These are phyloP conservation scores for Hybos culiciformis DNA, from an alignment of 2,888 invertebrate species.

Conservation along the genomic window DNA sequence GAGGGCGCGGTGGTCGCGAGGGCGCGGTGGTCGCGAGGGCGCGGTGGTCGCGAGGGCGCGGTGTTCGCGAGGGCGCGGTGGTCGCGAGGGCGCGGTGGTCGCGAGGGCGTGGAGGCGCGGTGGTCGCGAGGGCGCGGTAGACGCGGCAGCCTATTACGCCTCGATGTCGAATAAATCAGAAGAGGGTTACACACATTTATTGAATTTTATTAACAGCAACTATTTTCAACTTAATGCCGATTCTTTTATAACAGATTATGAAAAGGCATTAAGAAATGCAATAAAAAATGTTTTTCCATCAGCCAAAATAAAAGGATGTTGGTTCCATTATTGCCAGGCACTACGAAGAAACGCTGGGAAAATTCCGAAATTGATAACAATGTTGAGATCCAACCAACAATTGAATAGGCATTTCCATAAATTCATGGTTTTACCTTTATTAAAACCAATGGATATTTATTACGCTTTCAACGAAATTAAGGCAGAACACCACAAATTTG, in stretches of 20 bases:
- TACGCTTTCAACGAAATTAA: neutral
- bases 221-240: constrained; percentile 6
- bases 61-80: too few relatives aligned
- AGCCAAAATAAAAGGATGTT: constrained; percentile 5
- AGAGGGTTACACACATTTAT: constrained; percentile 3
- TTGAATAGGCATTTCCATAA: constrained; percentile 7
- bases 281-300: constrained; percentile 5
- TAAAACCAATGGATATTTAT: constrained; percentile 4
- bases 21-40: too few relatives aligned
- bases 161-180: constrained; percentile 6
- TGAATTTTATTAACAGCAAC: constrained; percentile 8
- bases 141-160: too few relatives aligned
- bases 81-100: too few relatives aligned
- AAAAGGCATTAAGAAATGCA: constrained; percentile 5
- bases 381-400: constrained; percentile 5
- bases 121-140: too few relatives aligned
- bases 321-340: constrained; percentile 6
- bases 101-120: too few relatives aligned
- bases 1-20: too few relatives aligned
- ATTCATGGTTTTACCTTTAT: constrained; percentile 6
- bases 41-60: too few relatives aligned
- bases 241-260: constrained; percentile 8
- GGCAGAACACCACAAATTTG: too few relatives aligned
- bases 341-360: constrained; percentile 2
- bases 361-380: constrained; percentile 6